Evolutionary conservation across 2,888 invertebrate species (phyloP), one percentile per base, ranked within the genome.

Genomic region (Ditylenchus weischeri): DNA sequence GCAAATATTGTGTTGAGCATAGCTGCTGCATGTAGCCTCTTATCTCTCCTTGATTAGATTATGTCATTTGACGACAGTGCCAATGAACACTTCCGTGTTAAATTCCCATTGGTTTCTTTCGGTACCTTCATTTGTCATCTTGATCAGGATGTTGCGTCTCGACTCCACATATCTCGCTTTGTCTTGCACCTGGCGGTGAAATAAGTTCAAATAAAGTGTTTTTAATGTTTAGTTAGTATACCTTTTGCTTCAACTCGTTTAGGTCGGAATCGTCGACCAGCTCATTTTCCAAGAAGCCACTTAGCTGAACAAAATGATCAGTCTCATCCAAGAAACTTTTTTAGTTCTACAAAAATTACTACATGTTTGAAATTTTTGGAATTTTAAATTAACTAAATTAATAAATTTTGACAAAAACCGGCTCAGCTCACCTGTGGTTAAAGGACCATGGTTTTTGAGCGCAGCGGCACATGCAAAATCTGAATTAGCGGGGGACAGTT

Each of bases 121-220:
- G 85, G 94, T 94, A 72, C 96, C 96, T 87, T 98, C 96, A 85
- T 93, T 91, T 62, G 96, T 95, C 85, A 98, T 96, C 84, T 93
- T 93, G 82, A 96, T 87, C 76, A 98, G 87, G 75, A 93, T 93
- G 86, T 92, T 91, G 79, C 96, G 89, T 82, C 98, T 89, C 85
- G 91, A 92, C 86, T 96, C 95, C 87, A 96, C 98, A 86, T 98
- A 98, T 8, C 54, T 54, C 1, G 54, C 54, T 29, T 54, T 54
- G 54, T 54, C 54, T 29, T 54, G 59, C 11, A 36, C 59, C 29
- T 29, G 54, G 2, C 1, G 13, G 13, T 13, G 1, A 29, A 54
- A 2, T 2, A 8, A 54, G 8, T 29, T 54, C 10, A 59, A 21
- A 35, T 7, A 29, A 1, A 29, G 58, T 21, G 23, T 18, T 29